Evolutionary conservation across 1,140 invertebrate species (phyloP), one percentile per base, ranked within the genome.

Genomic region (Drosophila setifemur): DNA sequence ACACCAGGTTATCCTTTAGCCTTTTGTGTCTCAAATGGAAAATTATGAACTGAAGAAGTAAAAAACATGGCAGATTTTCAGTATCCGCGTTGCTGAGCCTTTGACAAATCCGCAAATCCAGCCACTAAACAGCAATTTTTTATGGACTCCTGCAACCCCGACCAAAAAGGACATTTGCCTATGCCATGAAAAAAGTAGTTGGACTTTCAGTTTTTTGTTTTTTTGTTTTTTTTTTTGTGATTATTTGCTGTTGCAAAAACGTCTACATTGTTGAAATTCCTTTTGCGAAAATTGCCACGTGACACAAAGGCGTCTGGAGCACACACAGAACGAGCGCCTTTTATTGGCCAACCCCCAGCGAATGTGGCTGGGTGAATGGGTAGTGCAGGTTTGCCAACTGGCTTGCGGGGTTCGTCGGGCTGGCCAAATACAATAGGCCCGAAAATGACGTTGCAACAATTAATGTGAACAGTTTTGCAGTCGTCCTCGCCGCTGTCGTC

Each of bases 401-500:
- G 31, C 21, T 19, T n/a, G 16, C 19, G 35, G 60, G 42, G 25
- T 23, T 63, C 29, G 53, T 49, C 43, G 26, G 28, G 57, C 12
- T 26, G 39, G 40, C 40, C 28, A 42, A 54, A 58, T 42, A 83
- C 81, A 83, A 83, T 83, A 83, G 79, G 79, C 79, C 79, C 79
- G 52, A 85, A 83, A 83, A 83, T 83, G 79, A 83, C 79, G 74
- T 83, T 83, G 79, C 79, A 83, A 85, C 79, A 85, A 83, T 83
- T 83, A 83, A 83, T 83, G 79, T 85, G 81, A 83, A 83, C 79
- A 83, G 82, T 83, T 83, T 79, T 77, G 70, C 79, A 85, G 75
- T 83, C 74, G 77, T 76, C 58, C 55, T 73, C 68, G 76, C 11
- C 44, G 75, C 67, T 53, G 74, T 69, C 61, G 74, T 50, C 31